phyloP scores from a whole-genome alignment of 2,113 vertebrate species.

The Proteles cristata region DNA sequence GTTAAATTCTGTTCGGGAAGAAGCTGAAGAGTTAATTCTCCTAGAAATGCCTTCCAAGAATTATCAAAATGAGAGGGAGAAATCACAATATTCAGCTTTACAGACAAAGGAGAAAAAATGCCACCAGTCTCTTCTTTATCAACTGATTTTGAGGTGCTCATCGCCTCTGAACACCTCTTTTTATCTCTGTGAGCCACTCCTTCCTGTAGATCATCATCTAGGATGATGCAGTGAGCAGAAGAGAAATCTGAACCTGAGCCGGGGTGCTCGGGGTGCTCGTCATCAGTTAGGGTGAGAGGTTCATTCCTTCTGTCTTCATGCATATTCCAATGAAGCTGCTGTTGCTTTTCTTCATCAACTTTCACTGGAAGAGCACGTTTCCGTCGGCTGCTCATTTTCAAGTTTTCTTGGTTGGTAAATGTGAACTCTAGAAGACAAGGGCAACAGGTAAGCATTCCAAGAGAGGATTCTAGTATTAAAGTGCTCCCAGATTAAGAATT shows the following conservation, averaged over 20 bases:
- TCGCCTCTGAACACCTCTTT: constrained; percentile 61
- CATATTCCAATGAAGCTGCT: constrained; percentile 95
- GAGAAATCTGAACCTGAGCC: constrained; percentile 80
- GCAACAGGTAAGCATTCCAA: not conserved
- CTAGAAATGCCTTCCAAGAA: constrained; percentile 92
- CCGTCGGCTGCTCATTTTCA: constrained; percentile 93
- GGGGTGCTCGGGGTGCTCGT: constrained; percentile 65
- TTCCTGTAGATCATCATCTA: constrained; percentile 78
- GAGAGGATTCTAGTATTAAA: not conserved
- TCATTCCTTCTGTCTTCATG: constrained; percentile 90
- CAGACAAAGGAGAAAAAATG: constrained; percentile 72
- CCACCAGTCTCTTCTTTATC: constrained; percentile 77
- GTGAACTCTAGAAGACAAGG: constrained; percentile 59
- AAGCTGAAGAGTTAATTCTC: constrained; percentile 89
- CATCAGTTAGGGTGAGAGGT: constrained; percentile 78
- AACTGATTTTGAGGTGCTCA: constrained; percentile 55
- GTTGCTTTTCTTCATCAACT: constrained; percentile 93
- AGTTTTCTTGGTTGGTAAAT: not conserved
- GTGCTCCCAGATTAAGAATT: not conserved
- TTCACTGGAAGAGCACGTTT: constrained; percentile 92
- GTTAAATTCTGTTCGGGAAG: constrained; percentile 79
- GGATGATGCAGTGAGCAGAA: constrained; percentile 66
- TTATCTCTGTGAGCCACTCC: constrained; percentile 58
- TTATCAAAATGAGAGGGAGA: constrained; percentile 77
- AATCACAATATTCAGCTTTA: constrained; percentile 87